A percentile compares a stretch with the other conserved stretches of the same genome.
These are phyloP conservation scores for Hemicentrotus pulcherrimus DNA, from an alignment of 35 echinoderm and acorn worm genomes.

Conservation along the genomic window DNA sequence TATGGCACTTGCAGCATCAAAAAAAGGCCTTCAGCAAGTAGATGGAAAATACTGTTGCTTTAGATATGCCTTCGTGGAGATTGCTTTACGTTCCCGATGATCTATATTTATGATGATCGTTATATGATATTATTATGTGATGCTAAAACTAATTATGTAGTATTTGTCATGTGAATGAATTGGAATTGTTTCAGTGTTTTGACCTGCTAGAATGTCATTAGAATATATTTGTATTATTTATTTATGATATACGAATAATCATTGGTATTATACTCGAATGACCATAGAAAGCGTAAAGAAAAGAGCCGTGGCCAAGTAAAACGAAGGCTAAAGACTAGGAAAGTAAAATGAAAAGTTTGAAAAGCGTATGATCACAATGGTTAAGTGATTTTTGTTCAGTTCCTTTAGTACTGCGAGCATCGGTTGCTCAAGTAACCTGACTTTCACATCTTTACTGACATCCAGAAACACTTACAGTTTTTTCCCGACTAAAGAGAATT, in stretches of 20 bases:
- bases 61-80: too few species aligned
- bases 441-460: background rate
- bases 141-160: too few species aligned
- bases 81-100: too few species aligned
- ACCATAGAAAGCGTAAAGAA: background rate
- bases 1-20: too few species aligned
- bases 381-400: constrained; percentile 9
- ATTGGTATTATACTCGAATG: background rate
- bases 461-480: too few species aligned
- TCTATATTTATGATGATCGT: too few species aligned
- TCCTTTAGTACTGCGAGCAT: constrained; percentile 15
- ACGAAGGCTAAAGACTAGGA: background rate
- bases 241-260: background rate
- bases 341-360: background rate
- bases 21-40: too few species aligned
- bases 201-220: background rate
- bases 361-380: background rate
- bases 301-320: background rate
- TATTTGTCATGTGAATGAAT: too few species aligned
- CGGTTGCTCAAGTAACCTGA: background rate
- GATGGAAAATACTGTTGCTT: too few species aligned
- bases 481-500: too few species aligned
- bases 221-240: background rate
- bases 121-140: too few species aligned
- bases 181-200: background rate